Evolutionary conservation across 2,113 vertebrate genomes (phyloP).

Genomic region (Rhinolophus ferrumequinum): DNA sequence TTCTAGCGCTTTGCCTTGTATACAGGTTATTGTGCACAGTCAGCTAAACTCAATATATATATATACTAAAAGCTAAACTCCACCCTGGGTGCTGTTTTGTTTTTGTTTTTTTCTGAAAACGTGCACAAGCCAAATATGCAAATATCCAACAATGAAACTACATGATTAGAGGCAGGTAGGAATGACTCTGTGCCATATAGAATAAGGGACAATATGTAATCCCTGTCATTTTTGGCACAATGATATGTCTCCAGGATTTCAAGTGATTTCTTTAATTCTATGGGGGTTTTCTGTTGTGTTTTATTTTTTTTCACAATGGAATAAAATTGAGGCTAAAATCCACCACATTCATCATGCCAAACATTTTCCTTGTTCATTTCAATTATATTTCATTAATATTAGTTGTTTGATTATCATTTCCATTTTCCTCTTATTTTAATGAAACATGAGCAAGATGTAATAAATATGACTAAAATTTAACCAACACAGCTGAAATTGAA

Average conservation of each 20-base stretch:
- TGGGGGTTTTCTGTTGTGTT: fast-evolving
- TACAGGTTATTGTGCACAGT: neutral
- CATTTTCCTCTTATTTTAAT: neutral
- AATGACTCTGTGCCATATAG: neutral
- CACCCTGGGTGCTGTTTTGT: neutral
- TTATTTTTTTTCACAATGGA: neutral
- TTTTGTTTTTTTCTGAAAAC: neutral
- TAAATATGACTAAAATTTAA: neutral
- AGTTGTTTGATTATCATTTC: neutral
- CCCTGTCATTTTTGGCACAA: neutral
- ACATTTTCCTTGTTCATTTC: conserved; percentile 1
- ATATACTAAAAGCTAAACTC: neutral
- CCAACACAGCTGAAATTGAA: neutral
- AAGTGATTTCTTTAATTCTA: neutral
- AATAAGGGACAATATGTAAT: neutral
- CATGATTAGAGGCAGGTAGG: neutral
- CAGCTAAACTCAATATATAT: neutral
- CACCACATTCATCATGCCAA: neutral
- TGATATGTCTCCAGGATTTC: neutral
- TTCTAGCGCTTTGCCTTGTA: neutral
- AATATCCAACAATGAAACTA: neutral
- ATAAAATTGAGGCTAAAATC: neutral
- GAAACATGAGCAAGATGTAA: neutral
- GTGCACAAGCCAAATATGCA: neutral
- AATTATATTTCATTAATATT: neutral